Conservation (phyloP, 2,113 vertebrate species). For the Ochotona princeps region DNA sequence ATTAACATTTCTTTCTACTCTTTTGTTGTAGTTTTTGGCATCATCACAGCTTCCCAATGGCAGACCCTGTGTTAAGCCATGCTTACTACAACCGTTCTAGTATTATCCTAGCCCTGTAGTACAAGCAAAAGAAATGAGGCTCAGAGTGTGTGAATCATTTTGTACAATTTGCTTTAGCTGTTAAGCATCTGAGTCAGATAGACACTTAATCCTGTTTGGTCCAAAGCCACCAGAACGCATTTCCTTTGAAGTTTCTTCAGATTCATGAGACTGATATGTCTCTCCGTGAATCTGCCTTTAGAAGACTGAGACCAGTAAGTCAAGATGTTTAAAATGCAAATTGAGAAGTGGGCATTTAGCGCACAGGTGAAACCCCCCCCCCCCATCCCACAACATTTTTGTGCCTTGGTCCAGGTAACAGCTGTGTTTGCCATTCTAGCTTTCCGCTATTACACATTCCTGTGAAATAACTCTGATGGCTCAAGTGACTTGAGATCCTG, state of each 20-base stretch:
- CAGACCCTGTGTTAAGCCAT: not conserved
- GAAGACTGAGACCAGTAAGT: not conserved
- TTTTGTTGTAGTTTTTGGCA: not conserved
- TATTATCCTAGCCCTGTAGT: not conserved
- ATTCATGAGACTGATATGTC: too few relatives aligned
- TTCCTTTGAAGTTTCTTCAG: not conserved
- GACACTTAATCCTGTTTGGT: not conserved
- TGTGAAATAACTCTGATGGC: too few relatives aligned
- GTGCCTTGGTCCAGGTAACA: too few relatives aligned
- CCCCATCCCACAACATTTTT: too few relatives aligned
- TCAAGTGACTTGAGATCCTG: too few relatives aligned
- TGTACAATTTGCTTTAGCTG: not conserved
- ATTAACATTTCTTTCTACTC: constrained; percentile 11
- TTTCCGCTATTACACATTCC: too few relatives aligned
- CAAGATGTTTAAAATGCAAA: not conserved
- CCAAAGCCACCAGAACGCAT: not conserved
- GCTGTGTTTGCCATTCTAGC: too few relatives aligned
- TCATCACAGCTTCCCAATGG: not conserved
- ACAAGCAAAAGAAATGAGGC: not conserved
- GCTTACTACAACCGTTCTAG: not conserved
- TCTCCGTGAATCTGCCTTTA: too few relatives aligned
- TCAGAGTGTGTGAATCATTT: not conserved
- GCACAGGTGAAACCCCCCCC: too few relatives aligned
- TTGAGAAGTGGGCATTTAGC: too few relatives aligned
- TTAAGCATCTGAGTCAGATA: not conserved